A percentile compares a stretch with the other conserved stretches of the same genome.
These are phyloP conservation scores for Aphodius sticticus DNA, from an alignment of 2,888 invertebrate genomes.

Conservation along the genomic window DNA sequence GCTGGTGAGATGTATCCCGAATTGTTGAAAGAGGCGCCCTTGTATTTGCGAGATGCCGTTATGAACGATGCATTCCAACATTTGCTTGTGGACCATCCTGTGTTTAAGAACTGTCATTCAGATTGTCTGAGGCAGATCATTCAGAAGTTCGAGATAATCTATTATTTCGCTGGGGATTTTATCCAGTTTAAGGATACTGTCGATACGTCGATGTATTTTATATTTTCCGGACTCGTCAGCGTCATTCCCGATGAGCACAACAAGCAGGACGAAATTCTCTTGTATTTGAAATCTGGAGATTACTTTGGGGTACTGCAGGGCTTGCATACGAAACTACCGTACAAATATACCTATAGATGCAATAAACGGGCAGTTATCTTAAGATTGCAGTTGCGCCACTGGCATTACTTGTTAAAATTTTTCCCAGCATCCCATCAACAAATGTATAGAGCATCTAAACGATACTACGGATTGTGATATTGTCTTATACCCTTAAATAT, in stretches of 20 bases:
- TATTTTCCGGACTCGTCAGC: slow-evolving; percentile 28
- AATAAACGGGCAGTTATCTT: slow-evolving; percentile 23
- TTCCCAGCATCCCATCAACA: slow-evolving; percentile 33
- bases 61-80: slow-evolving; percentile 32
- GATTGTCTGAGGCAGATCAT: slow-evolving; percentile 35
- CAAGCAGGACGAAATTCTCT: slow-evolving; percentile 23
- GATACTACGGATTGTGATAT: slow-evolving; percentile 15
- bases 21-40: slow-evolving; percentile 25
- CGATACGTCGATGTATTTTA: slow-evolving; percentile 36
- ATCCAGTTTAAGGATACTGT: slow-evolving; percentile 34
- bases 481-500: neutral
- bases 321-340: slow-evolving; percentile 24
- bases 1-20: slow-evolving; percentile 26
- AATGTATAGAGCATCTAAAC: slow-evolving; percentile 29
- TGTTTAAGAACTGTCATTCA: slow-evolving; percentile 34
- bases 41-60: slow-evolving; percentile 31
- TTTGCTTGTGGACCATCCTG: slow-evolving; percentile 25
- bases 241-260: slow-evolving; percentile 29
- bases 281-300: slow-evolving; percentile 18
- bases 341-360: slow-evolving; percentile 29
- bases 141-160: slow-evolving; percentile 15
- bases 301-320: slow-evolving; percentile 34
- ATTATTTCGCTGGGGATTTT: slow-evolving; percentile 33
- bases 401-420: slow-evolving; percentile 34
- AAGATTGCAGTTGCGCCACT: slow-evolving; percentile 22